These are phyloP conservation scores for Oxyruncus cristatus DNA, from an alignment of 2,113 vertebrate species.

Conservation along the genomic window DNA sequence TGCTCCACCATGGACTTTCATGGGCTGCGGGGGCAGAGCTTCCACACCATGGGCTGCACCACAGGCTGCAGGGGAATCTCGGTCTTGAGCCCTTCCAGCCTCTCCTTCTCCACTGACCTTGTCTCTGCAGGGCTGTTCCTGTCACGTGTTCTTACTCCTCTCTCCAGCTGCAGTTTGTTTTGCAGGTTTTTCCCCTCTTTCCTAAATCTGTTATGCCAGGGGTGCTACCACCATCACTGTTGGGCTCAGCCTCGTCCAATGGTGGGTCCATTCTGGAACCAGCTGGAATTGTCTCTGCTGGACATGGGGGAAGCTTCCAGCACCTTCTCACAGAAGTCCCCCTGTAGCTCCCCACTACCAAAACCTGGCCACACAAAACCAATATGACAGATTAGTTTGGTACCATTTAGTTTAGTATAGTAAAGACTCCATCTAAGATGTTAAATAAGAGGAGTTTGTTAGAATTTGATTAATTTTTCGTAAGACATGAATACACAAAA, in stretches of 20 bases:
- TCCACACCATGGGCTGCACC: not conserved
- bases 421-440: not conserved
- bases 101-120: not conserved
- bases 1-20: not conserved
- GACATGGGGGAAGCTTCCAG: not conserved
- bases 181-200: not conserved
- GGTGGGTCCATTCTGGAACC: accelerated
- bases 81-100: too few relatives aligned
- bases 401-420: not conserved
- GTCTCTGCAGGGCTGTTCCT: not conserved
- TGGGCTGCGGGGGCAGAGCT: not conserved
- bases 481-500: not conserved
- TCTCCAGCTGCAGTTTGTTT: not conserved
- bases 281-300: accelerated
- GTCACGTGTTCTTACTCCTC: not conserved
- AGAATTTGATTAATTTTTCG: not conserved
- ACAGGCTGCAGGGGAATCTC: not conserved
- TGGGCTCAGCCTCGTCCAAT: accelerated
- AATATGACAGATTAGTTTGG: not conserved
- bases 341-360: not conserved
- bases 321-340: not conserved
- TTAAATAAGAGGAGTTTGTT: not conserved
- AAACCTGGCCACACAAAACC: not conserved
- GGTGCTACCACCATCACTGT: accelerated
- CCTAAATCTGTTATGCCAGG: not conserved